Evolutionary conservation across 2,888 invertebrate genomes (phyloP), one percentile per base, ranked within the genome.

Genomic region (Drosophila macrothrix): DNA sequence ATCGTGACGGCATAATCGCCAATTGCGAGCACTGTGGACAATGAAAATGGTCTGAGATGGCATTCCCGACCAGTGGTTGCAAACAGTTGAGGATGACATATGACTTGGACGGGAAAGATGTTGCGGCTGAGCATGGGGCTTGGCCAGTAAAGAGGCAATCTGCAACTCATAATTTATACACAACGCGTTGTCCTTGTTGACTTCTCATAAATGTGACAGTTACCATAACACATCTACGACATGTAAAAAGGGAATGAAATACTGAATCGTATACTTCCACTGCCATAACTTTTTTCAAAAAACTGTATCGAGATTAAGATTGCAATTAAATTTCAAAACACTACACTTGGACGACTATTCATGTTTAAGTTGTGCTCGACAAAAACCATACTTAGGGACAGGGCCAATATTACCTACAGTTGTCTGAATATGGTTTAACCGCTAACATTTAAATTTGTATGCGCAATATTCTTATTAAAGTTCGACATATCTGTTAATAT

Each of bases 1-100:
- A 88, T 84, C 83, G 76, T 29, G 65, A 60, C 58, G 53, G 54
- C 67, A 63, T 67, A 62, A 83, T 79, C 79, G 62, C 62, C 80
- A 64, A 83, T 74, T 69, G 77, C 72, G 35, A 73, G 58, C 69
- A 73, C 76, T 46, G 70, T 76, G 79, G 53, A 76, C 83, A 83
- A 78, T 83, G 78, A 83, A 85, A 83, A 84, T 83, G 83, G 83
- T 61, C 82, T 53, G 67, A 56, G 70, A 52, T 69, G 70, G 67
- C 84, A 81, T 81, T 78, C 84, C 84, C 25, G 35, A 49, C 37
- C 49, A 37, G 49, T 25, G 35, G 55, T 55, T 22, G 25, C 37
- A 55, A 25, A 25, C 29, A 43, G 31, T 25, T 54, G 29, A 50
- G 39, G 46, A 72, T 58, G 52, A 29, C 41, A 43, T 29, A 46